Evolutionary conservation across 2,113 vertebrate genomes (phyloP).

Genomic region (Willisornis vidua): DNA sequence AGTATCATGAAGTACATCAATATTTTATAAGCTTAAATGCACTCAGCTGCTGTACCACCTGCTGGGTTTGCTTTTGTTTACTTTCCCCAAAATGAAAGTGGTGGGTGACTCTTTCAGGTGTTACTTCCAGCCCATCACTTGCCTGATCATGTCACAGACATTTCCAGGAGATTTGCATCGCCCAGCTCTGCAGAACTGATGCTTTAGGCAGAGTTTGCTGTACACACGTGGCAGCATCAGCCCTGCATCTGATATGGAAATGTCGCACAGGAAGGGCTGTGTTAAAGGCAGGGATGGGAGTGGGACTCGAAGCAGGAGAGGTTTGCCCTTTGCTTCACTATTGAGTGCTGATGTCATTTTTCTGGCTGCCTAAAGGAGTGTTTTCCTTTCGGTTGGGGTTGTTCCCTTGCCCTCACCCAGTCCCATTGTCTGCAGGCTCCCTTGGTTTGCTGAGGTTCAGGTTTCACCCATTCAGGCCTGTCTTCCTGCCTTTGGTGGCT

Average conservation of each 20-base stretch:
- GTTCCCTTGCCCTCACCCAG: not conserved
- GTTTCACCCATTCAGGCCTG: not conserved
- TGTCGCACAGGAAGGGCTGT: not conserved
- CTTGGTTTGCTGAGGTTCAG: not conserved
- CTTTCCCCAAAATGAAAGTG: not conserved
- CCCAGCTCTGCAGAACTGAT: not conserved
- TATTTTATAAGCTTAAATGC: not conserved
- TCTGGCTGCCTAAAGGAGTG: not conserved
- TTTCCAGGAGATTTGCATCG: not conserved
- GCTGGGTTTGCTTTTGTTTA: not conserved
- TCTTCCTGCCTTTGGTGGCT: conserved; percentile 22
- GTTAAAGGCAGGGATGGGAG: not conserved
- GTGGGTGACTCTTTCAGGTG: not conserved
- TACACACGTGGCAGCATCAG: accelerated
- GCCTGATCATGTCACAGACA: not conserved
- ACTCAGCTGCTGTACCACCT: not conserved
- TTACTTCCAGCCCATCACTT: not conserved
- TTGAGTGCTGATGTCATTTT: not conserved
- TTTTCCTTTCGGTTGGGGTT: not conserved
- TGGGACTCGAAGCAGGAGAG: not conserved
- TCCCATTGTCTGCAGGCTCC: not conserved
- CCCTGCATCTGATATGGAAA: not conserved
- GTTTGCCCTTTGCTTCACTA: not conserved
- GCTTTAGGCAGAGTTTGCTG: not conserved
- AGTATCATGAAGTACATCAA: not conserved